Percentiles rank a stretch among this genome's conserved stretches.
Evolutionary conservation across 2,113 vertebrate species (phyloP).

Genomic region (Benitochromis conjunctus): DNA sequence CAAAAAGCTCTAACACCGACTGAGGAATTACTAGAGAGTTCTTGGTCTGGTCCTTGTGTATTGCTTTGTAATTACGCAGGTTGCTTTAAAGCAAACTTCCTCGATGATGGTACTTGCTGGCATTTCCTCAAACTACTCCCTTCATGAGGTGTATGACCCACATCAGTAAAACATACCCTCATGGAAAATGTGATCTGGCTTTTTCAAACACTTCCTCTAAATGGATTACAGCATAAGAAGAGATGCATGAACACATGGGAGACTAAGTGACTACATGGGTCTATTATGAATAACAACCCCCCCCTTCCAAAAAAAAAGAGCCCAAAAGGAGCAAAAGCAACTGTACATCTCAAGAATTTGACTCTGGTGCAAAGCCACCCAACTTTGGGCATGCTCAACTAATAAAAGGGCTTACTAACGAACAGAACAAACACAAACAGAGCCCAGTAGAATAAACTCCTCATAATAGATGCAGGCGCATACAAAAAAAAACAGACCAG

Average conservation of each 20-base stretch:
- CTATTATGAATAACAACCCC: neutral
- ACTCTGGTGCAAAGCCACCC: neutral
- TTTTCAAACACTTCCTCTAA: neutral
- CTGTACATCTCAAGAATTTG: neutral
- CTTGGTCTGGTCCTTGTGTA: neutral
- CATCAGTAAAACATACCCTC: conserved; percentile 1
- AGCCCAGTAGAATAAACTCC: conserved; percentile 49
- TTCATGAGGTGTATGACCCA: neutral
- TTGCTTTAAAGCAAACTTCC: neutral
- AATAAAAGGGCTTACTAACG: conserved; percentile 7
- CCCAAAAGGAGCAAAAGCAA: neutral
- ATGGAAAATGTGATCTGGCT: conserved; percentile 37
- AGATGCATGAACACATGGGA: neutral
- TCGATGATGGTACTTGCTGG: neutral
- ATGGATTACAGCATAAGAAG: neutral
- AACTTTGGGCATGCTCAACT: neutral
- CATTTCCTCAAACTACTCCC: neutral
- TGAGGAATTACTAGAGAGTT: neutral
- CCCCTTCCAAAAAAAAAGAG: neutral
- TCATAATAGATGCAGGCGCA: conserved; percentile 4
- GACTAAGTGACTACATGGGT: neutral
- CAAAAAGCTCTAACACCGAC: neutral
- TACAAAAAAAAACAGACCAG: neutral
- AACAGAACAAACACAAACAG: conserved; percentile 24
- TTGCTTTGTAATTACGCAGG: neutral